Conservation (phyloP, 2,113 vertebrate genomes). For the Halichoeres trimaculatus region DNA sequence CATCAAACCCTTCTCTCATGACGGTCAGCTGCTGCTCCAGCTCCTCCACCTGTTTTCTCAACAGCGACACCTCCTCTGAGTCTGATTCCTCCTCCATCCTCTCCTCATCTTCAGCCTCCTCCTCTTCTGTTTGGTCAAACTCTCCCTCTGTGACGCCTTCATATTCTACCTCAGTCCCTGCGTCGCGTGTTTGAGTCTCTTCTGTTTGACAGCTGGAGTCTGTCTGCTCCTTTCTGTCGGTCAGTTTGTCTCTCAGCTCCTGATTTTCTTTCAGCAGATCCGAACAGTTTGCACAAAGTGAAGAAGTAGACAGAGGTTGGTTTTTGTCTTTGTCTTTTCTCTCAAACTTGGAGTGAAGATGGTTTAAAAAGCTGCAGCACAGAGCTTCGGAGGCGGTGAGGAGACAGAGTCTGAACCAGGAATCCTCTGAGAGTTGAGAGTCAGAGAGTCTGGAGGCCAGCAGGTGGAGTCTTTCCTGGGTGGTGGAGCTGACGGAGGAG, state of each 20-base stretch:
- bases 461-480: conserved; percentile 33
- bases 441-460: conserved; percentile 25
- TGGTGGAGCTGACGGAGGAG: conserved; percentile 28
- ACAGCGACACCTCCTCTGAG: neutral
- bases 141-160: neutral
- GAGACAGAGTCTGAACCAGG: conserved; percentile 16
- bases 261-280: conserved; percentile 13
- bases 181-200: neutral
- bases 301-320: neutral
- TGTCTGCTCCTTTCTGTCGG: neutral
- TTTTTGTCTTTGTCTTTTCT: neutral
- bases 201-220: conserved; percentile 34
- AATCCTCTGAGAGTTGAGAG: conserved; percentile 5
- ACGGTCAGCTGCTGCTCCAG: conserved; percentile 60
- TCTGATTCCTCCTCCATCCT: neutral
- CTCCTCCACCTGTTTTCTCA: conserved; percentile 54
- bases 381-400: conserved; percentile 60
- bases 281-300: conserved; percentile 43
- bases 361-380: conserved; percentile 33
- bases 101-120: conserved; percentile 1
- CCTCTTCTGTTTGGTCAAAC: neutral
- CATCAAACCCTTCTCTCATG: conserved; percentile 27
- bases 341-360: conserved; percentile 8
- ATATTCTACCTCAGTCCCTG: neutral
- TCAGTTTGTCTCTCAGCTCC: conserved; percentile 14